Percentiles rank a stretch among this genome's conserved stretches.
phyloP scores from a whole-genome alignment of 2,797 vertebrate genomes.

The Hydrolagus colliei region DNA sequence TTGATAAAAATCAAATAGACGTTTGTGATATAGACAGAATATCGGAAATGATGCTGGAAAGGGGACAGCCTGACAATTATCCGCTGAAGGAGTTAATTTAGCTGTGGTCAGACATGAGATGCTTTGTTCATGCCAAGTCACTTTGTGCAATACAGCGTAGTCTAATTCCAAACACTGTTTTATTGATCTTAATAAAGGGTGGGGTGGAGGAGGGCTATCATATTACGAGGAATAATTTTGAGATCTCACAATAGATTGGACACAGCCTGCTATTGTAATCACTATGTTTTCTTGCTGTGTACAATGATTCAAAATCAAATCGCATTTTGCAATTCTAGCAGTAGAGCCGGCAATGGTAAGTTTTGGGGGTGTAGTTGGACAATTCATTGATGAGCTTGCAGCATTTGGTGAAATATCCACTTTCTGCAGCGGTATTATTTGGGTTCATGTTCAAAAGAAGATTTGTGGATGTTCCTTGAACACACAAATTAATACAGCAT shows the following conservation, averaged over 20 bases:
- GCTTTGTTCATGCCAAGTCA: constrained; percentile 28
- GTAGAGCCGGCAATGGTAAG: neutral
- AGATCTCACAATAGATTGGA: constrained; percentile 28
- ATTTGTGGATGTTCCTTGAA: too few relatives aligned
- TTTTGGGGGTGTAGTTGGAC: neutral
- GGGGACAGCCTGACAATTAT: constrained; percentile 29
- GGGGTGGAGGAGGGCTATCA: neutral
- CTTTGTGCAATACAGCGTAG: constrained; percentile 19
- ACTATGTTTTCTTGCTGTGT: constrained; percentile 15
- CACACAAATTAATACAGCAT: too few relatives aligned
- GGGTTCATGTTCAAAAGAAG: too few relatives aligned
- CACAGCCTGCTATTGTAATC: constrained; percentile 1
- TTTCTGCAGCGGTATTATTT: too few relatives aligned
- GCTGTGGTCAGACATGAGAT: constrained; percentile 28
- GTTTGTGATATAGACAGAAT: constrained; percentile 39
- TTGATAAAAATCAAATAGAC: constrained; percentile 40
- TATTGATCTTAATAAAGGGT: constrained; percentile 16
- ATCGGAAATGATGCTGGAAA: constrained; percentile 38
- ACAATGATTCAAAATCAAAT: constrained; percentile 27
- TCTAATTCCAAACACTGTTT: constrained; percentile 21
- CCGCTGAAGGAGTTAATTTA: constrained; percentile 32
- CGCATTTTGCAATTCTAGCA: neutral
- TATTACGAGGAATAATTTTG: constrained; percentile 22
- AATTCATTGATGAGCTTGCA: neutral
- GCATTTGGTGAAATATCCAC: neutral